Evolutionary conservation across 1,140 invertebrate genomes (phyloP).

Genomic region (Pissodes strobi): DNA sequence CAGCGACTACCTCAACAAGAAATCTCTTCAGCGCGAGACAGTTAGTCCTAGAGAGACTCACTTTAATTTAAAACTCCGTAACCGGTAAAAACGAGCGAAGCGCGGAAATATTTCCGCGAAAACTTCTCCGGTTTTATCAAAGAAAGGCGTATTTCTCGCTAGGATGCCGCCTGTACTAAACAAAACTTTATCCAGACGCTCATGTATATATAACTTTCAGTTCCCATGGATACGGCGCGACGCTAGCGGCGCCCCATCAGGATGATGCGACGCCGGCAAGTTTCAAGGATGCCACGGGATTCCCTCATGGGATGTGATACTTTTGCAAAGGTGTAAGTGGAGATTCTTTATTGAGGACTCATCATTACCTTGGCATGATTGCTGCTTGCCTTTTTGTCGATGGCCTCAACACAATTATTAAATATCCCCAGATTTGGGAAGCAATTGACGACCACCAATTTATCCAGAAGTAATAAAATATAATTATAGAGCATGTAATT

Average conservation of each 20-base stretch:
- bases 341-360: slow-evolving; percentile 1
- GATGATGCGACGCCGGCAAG: background rate
- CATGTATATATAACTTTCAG: slow-evolving; percentile 5
- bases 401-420: no score
- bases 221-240: slow-evolving; percentile 11
- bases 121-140: background rate
- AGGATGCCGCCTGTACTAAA: background rate
- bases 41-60: background rate
- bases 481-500: no score
- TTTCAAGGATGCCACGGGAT: slow-evolving; percentile 2
- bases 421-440: no score
- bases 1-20: background rate
- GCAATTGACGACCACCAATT: no score
- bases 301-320: background rate
- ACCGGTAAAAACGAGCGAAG: background rate
- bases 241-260: background rate
- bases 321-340: background rate
- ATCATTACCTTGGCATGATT: background rate
- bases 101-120: background rate
- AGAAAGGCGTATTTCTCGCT: background rate
- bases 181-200: background rate
- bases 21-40: slow-evolving; percentile 1
- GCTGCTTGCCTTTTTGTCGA: no score
- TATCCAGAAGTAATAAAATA: no score
- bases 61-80: background rate